Conservation (phyloP, 2,888 invertebrate genomes). For the Synergus itoensis region DNA sequence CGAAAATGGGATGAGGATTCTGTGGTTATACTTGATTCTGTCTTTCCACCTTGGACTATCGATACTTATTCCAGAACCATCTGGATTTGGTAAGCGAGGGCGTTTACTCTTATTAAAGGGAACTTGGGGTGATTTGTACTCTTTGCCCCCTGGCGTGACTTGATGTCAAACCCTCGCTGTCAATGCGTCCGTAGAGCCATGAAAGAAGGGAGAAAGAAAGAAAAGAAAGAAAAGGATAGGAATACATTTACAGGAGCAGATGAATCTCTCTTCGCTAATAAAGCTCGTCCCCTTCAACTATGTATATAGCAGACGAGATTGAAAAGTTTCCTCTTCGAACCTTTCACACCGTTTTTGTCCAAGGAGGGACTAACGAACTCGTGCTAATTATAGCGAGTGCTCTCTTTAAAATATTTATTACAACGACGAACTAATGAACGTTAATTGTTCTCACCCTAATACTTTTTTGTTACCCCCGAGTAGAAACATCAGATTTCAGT, state of each 20-base stretch:
- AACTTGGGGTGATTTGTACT: slow-evolving; percentile 30
- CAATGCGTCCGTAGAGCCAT: neutral
- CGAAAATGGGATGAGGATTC: slow-evolving; percentile 17
- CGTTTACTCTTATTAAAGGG: slow-evolving; percentile 28
- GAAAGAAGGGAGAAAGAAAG: neutral
- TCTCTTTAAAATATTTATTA: slow-evolving; percentile 31
- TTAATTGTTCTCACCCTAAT: slow-evolving; percentile 16
- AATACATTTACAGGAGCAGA: slow-evolving; percentile 22
- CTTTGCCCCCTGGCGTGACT: neutral
- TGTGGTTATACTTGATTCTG: slow-evolving; percentile 6
- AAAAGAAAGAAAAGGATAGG: neutral
- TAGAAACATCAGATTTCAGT: neutral
- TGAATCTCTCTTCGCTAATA: slow-evolving; percentile 35
- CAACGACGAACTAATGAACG: slow-evolving; percentile 8
- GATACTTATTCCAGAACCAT: slow-evolving; percentile 30
- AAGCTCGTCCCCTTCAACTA: slow-evolving; percentile 22
- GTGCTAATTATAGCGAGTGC: slow-evolving; percentile 20
- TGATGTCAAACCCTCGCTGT: slow-evolving; percentile 23
- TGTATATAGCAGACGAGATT: slow-evolving; percentile 3
- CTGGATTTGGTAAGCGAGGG: slow-evolving; percentile 33
- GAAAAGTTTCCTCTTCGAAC: slow-evolving; percentile 30
- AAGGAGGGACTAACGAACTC: neutral
- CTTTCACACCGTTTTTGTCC: neutral
- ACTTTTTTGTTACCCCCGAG: neutral
- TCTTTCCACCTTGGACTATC: slow-evolving; percentile 12